Percentiles rank a stretch among this genome's conserved stretches.
phyloP scores from a whole-genome alignment of 2,113 vertebrate genomes.

The Labeo rohita region DNA sequence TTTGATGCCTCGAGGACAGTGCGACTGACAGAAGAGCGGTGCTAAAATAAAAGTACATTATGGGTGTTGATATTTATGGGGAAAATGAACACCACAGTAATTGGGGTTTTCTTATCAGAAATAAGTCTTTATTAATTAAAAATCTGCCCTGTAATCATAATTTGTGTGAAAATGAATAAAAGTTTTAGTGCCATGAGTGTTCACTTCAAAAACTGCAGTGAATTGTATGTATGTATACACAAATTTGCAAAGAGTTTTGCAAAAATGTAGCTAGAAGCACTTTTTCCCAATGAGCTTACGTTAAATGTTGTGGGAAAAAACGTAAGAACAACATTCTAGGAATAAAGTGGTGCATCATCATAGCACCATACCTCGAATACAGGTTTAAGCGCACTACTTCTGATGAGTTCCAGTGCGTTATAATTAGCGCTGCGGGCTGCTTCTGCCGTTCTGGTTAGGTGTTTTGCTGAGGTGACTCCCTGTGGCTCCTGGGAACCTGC shows the following conservation, averaged over 20 bases:
- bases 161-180: neutral
- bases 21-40: too few species aligned
- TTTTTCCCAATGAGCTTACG: neutral
- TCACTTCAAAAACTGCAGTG: neutral
- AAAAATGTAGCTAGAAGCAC: neutral
- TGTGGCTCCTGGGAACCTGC: slow-evolving; percentile 29
- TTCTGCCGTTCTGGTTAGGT: slow-evolving; percentile 7
- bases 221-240: neutral
- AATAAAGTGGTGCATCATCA: neutral
- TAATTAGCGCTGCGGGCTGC: slow-evolving; percentile 62
- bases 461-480: slow-evolving; percentile 65
- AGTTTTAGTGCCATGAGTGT: too few species aligned
- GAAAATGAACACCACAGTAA: too few species aligned
- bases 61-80: neutral
- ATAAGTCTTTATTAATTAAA: too few species aligned
- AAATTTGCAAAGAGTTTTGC: neutral
- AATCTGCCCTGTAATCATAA: neutral
- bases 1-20: neutral
- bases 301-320: neutral
- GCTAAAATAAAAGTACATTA: neutral
- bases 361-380: slow-evolving; percentile 40
- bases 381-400: slow-evolving; percentile 55
- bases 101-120: too few species aligned
- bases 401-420: slow-evolving; percentile 71
- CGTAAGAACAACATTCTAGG: neutral